Percentiles rank a stretch among this genome's conserved stretches.
Evolutionary conservation across 2,113 vertebrate species (phyloP).

Genomic region (Scopus umbretta): DNA sequence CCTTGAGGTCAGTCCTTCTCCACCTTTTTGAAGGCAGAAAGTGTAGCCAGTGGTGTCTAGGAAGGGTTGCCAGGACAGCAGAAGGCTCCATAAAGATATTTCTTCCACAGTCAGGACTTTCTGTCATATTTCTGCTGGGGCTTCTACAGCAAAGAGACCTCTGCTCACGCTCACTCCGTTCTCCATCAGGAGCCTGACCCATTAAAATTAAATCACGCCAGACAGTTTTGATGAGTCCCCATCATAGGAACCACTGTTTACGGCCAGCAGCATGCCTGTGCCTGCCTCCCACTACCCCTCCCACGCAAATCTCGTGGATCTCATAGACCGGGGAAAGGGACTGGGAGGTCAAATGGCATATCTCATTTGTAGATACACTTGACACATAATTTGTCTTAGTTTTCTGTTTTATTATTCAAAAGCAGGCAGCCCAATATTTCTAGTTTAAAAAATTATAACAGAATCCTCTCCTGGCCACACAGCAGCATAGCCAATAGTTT

Average conservation of each 20-base stretch:
- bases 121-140: background rate
- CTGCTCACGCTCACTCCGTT: background rate
- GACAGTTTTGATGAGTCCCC: background rate
- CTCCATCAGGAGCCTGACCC: background rate
- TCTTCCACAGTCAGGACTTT: background rate
- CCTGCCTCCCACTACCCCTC: rapidly evolving
- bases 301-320: background rate
- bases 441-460: background rate
- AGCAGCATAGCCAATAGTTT: conserved; percentile 19
- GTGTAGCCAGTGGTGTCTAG: background rate
- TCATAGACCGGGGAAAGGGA: background rate
- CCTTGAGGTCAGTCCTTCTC: background rate
- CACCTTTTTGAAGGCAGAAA: background rate
- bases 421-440: background rate
- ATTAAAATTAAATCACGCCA: background rate
- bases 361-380: background rate
- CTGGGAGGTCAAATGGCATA: background rate
- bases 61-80: background rate
- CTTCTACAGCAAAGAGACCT: background rate
- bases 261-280: background rate
- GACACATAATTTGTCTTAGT: background rate
- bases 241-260: background rate
- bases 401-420: background rate
- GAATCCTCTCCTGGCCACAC: background rate
- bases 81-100: background rate